These are phyloP conservation scores for Pseudomyrmex flavicornis DNA, from an alignment of 1,140 invertebrate genomes.

Conservation along the genomic window DNA sequence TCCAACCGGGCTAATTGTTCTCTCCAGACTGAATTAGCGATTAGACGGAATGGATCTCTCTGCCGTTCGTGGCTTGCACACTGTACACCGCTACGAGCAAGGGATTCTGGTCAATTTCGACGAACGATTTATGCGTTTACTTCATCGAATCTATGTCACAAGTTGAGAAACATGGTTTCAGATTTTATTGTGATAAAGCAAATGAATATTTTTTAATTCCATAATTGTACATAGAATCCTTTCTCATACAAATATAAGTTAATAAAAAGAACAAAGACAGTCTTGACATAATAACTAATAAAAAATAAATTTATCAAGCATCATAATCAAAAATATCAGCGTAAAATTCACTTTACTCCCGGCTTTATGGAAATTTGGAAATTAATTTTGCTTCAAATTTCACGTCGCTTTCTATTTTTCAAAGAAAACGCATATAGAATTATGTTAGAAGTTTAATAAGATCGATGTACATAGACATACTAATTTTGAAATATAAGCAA, in stretches of 20 bases:
- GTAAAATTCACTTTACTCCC: too few relatives aligned
- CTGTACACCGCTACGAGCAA: constrained; percentile 27
- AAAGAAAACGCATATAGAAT: not conserved
- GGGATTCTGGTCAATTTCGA: constrained; percentile 35
- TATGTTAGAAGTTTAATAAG: not conserved
- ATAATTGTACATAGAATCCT: too few relatives aligned
- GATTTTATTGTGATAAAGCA: too few relatives aligned
- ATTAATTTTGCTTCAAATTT: too few relatives aligned
- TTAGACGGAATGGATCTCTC: constrained; percentile 31
- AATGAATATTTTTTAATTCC: too few relatives aligned
- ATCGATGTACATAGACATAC: not conserved
- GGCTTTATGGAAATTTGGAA: too few relatives aligned
- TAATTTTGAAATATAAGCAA: constrained; percentile 29
- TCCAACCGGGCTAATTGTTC: constrained; percentile 29
- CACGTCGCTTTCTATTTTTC: not conserved
- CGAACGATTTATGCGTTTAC: constrained; percentile 31
- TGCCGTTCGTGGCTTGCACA: constrained; percentile 21
- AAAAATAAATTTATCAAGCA: too few relatives aligned
- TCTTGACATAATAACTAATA: too few relatives aligned
- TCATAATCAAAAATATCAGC: too few relatives aligned
- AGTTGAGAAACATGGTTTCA: too few relatives aligned
- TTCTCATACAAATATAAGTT: too few relatives aligned
- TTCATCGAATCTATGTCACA: not conserved
- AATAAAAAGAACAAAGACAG: too few relatives aligned
- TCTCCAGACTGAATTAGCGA: constrained; percentile 48